Conservation (phyloP, 2,888 invertebrate species). For the Protonemura montana region DNA sequence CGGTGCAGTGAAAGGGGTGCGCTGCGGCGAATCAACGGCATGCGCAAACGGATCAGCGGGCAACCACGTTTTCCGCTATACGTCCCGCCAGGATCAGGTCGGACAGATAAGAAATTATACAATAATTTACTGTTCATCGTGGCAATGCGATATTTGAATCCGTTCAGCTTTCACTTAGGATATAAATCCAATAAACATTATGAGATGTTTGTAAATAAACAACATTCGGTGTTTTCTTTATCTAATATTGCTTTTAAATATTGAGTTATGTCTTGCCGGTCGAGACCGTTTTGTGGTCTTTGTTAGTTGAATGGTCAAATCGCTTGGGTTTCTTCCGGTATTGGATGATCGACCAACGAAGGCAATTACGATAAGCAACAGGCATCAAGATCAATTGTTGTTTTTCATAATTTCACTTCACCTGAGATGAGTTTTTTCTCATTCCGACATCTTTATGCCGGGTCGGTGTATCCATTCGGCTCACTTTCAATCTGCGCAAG, state of each 20-base stretch:
- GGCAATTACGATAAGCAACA: background rate
- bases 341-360: background rate
- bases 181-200: background rate
- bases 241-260: background rate
- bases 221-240: background rate
- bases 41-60: background rate
- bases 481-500: background rate
- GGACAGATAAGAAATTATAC: background rate
- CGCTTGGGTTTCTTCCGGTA: background rate
- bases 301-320: background rate
- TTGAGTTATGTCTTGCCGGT: background rate
- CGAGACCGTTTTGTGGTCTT: background rate
- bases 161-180: background rate
- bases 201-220: background rate
- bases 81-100: background rate
- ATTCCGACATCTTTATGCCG: background rate
- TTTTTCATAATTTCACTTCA: too few relatives aligned
- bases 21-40: background rate
- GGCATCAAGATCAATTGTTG: background rate
- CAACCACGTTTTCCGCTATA: background rate
- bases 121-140: background rate
- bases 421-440: too few relatives aligned
- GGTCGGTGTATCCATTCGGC: background rate
- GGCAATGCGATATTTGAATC: constrained; percentile 4
- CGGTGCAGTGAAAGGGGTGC: background rate